These are phyloP conservation scores for Streblospio benedicti DNA, from an alignment of 1,140 invertebrate genomes.

Conservation along the genomic window DNA sequence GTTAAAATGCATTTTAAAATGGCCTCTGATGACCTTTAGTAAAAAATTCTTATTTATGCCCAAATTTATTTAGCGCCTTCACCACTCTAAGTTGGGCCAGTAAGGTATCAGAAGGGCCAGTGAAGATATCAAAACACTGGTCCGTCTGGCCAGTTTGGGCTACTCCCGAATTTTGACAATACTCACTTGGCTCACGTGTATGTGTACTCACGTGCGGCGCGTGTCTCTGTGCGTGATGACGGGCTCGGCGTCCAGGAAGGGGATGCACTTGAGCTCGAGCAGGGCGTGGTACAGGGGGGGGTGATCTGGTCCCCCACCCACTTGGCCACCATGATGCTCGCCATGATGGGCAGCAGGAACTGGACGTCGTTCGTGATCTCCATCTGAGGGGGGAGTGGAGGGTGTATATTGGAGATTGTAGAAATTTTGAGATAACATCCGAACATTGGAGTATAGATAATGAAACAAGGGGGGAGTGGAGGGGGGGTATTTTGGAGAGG, in stretches of 20 bases:
- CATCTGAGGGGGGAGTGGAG: constrained; percentile 36
- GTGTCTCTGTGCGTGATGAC: constrained; percentile 36
- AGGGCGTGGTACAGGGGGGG: constrained; percentile 48
- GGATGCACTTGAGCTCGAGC: constrained; percentile 49
- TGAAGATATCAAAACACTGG: background rate
- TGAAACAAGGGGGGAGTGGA: too few relatives aligned
- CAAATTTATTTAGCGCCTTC: background rate
- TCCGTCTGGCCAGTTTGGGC: background rate
- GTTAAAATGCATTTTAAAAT: background rate
- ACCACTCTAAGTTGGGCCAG: background rate
- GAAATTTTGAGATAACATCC: too few relatives aligned
- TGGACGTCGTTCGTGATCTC: constrained; percentile 51
- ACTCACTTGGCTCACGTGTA: too few relatives aligned
- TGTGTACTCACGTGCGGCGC: too few relatives aligned
- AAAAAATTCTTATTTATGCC: background rate
- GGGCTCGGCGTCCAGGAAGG: constrained; percentile 43
- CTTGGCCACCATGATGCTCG: constrained; percentile 48
- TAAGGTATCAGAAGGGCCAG: too few relatives aligned
- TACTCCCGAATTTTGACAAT: background rate
- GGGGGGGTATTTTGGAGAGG: too few relatives aligned
- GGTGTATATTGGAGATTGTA: too few relatives aligned
- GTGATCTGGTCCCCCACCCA: constrained; percentile 49
- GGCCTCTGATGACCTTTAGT: background rate
- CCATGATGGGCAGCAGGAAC: constrained; percentile 48
- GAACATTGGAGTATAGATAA: too few relatives aligned